Evolutionary conservation across 2,888 invertebrate species (phyloP), one percentile per base, ranked within the genome.

Genomic region (Acleris sparsana): DNA sequence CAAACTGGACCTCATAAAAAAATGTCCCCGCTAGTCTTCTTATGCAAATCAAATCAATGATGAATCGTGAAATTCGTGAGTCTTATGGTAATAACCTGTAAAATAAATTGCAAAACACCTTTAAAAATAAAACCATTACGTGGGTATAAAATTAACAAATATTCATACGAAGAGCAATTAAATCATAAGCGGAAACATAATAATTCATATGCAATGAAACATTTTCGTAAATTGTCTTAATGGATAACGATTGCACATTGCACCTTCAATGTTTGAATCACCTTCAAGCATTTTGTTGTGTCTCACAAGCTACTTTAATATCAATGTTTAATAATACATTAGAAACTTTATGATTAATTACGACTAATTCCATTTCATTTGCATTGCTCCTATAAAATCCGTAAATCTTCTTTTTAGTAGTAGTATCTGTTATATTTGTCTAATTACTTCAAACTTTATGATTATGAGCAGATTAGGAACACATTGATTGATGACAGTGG

Each of bases 221-320:
- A 25, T 17, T 55, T 55, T 29, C 44, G 53, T 49, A 60, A 49
- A 65, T 65, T 55, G 64, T 60, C 25, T 60, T 60, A 65, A 65
- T 65, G 60, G 59, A 60, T 48, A 16, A 39, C 49, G 9, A 49
- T 49, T 49, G 18, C 18, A 13, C 11, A 20, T 11, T 17, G 11
- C 20, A 49, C 13, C 13, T 39, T 39, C 39, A 20, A 56, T 44
- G 43, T 57, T 17, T 5, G 2, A 25, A 22, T 46, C 25, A 18
- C 25, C 46, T 57, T 44, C 11, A 3, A 9, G 18, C 7, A n/a
- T 56, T 33, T 22, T n/a, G 43, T 25, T 7, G 5, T n/a, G 16
- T 46, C 17, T n/a, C n/a, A 46, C 46, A 16, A 46, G 16, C 46
- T 6, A 46, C 1, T n/a, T 44, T 46, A 39, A 39, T 39, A 13